These are phyloP conservation scores for Phragmatobia fuliginosa DNA, from an alignment of 2,888 invertebrate genomes.

Conservation along the genomic window DNA sequence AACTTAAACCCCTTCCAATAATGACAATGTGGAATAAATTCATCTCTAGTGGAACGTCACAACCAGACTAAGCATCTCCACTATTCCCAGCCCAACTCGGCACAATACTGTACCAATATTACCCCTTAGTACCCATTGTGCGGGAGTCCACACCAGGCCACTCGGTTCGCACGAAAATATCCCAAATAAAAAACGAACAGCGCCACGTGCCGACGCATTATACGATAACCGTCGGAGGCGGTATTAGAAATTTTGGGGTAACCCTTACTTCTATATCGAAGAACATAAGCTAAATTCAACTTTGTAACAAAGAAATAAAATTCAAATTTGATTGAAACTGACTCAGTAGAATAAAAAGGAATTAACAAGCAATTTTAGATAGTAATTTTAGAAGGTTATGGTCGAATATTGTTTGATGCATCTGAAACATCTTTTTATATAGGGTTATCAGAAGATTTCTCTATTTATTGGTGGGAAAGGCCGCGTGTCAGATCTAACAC, in stretches of 20 bases:
- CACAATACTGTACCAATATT: constrained; percentile 43
- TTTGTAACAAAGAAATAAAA: constrained; percentile 22
- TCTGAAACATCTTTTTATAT: constrained; percentile 48
- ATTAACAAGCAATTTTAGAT: constrained; percentile 29
- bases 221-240: constrained; percentile 86
- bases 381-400: constrained; percentile 19
- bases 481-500: constrained; percentile 86
- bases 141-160: constrained; percentile 76
- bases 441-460: constrained; percentile 76
- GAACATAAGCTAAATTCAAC: constrained; percentile 47
- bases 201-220: constrained; percentile 82
- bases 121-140: constrained; percentile 61
- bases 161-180: constrained; percentile 82
- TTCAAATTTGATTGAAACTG: constrained; percentile 36
- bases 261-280: constrained; percentile 72
- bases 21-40: constrained; percentile 22
- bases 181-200: constrained; percentile 78
- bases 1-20: constrained; percentile 5
- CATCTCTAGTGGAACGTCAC: constrained; percentile 37
- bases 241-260: constrained; percentile 77
- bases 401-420: constrained; percentile 43
- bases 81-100: constrained; percentile 37
- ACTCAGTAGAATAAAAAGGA: constrained; percentile 2
- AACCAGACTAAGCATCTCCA: constrained; percentile 31
- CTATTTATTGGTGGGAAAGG: constrained; percentile 86